Conservation (phyloP, 2,888 invertebrate genomes). For the Tachystola acroxantha region DNA sequence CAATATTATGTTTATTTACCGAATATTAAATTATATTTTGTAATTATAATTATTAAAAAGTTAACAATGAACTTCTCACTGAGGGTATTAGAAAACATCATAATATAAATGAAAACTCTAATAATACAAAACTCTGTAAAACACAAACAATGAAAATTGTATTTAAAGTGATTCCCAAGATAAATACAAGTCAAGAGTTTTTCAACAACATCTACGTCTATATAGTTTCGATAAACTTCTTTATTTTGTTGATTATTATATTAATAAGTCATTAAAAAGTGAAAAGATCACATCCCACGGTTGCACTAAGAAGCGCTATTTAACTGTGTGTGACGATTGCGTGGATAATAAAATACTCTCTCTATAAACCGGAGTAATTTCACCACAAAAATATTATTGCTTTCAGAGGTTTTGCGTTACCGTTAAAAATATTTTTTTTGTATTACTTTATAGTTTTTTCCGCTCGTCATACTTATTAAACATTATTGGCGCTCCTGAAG, state of each 20-base stretch:
- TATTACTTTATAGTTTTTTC: constrained; percentile 28
- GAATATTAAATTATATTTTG: too few species aligned
- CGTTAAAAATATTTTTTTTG: constrained; percentile 58
- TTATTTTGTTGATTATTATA: constrained; percentile 12
- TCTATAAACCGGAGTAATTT: constrained; percentile 50
- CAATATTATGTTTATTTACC: too few species aligned
- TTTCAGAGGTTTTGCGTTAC: constrained; percentile 64
- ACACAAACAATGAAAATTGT: too few species aligned
- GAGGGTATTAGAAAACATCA: too few species aligned
- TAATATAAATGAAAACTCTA: too few species aligned
- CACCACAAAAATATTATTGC: constrained; percentile 75
- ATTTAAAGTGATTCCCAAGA: too few species aligned
- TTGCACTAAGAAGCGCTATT: constrained; percentile 59
- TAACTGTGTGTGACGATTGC: constrained; percentile 54
- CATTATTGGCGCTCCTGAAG: constrained; percentile 53
- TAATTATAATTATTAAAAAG: too few species aligned
- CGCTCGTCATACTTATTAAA: constrained; percentile 25
- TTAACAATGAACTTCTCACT: too few species aligned
- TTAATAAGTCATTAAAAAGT: constrained; percentile 3
- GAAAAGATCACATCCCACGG: constrained; percentile 48
- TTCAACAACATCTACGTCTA: too few species aligned
- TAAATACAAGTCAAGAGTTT: too few species aligned
- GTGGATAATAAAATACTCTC: constrained; percentile 66
- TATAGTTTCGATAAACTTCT: too few species aligned
- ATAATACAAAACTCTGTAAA: too few species aligned